Percentiles rank a stretch among this genome's conserved stretches.
Evolutionary conservation across 2,888 invertebrate genomes (phyloP).

Genomic region (Sarcophaga subvicina): DNA sequence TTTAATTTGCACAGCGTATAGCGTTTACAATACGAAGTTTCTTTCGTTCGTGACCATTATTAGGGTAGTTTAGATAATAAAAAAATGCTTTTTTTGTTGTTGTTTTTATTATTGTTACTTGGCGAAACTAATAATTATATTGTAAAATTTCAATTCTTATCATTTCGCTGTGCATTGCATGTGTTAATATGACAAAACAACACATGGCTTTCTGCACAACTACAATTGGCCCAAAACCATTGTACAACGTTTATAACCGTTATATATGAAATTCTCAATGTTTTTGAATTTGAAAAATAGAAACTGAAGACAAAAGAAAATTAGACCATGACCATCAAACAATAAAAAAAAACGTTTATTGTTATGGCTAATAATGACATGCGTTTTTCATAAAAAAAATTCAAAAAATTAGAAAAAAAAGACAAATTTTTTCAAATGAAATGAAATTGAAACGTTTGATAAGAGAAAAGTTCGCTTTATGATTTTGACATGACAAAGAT

Average conservation of each 20-base stretch:
- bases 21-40: too few species aligned
- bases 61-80: too few species aligned
- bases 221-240: constrained; percentile 15
- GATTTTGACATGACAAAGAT: not conserved
- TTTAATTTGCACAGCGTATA: not conserved
- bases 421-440: not conserved
- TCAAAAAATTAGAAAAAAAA: not conserved
- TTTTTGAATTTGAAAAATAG: not conserved
- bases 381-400: not conserved
- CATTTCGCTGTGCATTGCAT: constrained; percentile 30
- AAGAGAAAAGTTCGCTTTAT: not conserved
- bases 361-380: constrained; percentile 3
- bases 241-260: constrained; percentile 41
- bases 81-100: too few species aligned
- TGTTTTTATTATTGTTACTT: too few species aligned
- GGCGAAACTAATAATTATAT: constrained; percentile 41
- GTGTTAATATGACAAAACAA: constrained; percentile 51
- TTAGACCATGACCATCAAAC: constrained; percentile 50
- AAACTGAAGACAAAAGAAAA: constrained; percentile 14
- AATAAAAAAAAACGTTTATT: not conserved
- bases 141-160: constrained; percentile 30
- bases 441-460: not conserved
- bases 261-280: constrained; percentile 17
- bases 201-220: constrained; percentile 38
- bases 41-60: too few species aligned